Base-by-base conservation (phyloP, 2,113 vertebrate species). In the Stigmatopora argus region DNA sequence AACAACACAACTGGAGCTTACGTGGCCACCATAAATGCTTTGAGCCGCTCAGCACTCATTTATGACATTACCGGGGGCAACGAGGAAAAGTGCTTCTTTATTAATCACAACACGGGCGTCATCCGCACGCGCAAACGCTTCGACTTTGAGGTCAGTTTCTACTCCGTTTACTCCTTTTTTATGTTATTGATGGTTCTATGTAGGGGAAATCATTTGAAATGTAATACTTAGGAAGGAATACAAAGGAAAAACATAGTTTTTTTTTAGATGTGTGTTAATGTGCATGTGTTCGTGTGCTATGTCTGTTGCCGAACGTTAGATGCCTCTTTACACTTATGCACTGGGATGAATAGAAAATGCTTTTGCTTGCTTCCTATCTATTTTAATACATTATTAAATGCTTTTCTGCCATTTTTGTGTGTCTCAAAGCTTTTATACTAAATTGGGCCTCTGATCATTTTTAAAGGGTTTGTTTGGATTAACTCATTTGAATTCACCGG, bases 51-150 rank as follows among this genome's bases (percentile, higher is more conserved):
- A 3, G 92, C 93, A 0, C 82, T 98, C 66, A 81, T 93, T 73
- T 99, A 96, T 73, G 93, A 96, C 58, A 89, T 99, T 81, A 92
- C 81, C 78, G 86, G 89, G 67, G 96, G 96, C 64, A 95, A 97
- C 34, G 53, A 75, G 8, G 90, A 94, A 62, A 87, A 86, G 61
- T 80, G 78, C 66, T 99, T 99, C 75, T 80, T 84, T 44, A 92
- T 99, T 60, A 98, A 99, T 74, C 93, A 92, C 0, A 94, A 97
- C 60, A 96, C 96, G 1, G 95, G 97, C 52, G 94, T 97, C 19
- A 88, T 99, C 85, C 95, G 89, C 55, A 97, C 90, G 52, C 92
- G 91, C 63, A 94, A 80, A 63, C 49, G 65, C 2, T 92, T 96
- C 45, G 95, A 98, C 86, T 98, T 94, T 51, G 96, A 98, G 86